Evolutionary conservation across 2,888 invertebrate genomes (phyloP).

Genomic region (Drosophila affinis): DNA sequence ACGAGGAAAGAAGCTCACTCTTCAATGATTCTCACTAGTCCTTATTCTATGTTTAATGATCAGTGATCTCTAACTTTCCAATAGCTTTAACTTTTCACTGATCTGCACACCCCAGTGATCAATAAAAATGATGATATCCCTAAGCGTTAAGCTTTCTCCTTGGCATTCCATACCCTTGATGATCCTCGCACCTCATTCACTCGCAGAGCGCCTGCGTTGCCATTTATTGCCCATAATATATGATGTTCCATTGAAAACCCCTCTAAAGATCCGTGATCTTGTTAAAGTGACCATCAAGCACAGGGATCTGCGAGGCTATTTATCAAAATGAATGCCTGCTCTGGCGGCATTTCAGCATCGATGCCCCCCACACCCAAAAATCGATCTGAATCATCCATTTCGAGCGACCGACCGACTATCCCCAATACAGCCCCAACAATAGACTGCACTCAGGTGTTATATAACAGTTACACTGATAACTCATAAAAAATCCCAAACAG

Average conservation of each 20-base stretch:
- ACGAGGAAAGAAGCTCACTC: too few species aligned
- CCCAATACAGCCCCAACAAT: constrained; percentile 39
- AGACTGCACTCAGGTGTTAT: constrained; percentile 60
- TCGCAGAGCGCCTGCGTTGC: too few species aligned
- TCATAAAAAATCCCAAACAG: constrained; percentile 59
- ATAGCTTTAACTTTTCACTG: too few species aligned
- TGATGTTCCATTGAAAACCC: background rate
- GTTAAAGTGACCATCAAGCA: background rate
- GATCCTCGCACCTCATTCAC: too few species aligned
- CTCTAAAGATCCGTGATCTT: background rate
- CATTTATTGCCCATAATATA: background rate
- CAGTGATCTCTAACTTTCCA: too few species aligned
- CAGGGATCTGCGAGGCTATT: background rate
- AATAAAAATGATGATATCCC: background rate
- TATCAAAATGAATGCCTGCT: background rate
- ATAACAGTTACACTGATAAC: constrained; percentile 68
- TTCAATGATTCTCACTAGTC: too few species aligned
- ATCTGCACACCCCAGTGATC: background rate
- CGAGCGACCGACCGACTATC: background rate
- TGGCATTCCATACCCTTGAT: too few species aligned
- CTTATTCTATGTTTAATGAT: too few species aligned
- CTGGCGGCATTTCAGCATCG: background rate
- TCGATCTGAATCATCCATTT: constrained; percentile 48
- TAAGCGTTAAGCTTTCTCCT: background rate
- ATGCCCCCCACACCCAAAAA: background rate